Evolutionary conservation across 2,797 vertebrate genomes (phyloP).

Genomic region (Enteromius unitaeniatus): DNA sequence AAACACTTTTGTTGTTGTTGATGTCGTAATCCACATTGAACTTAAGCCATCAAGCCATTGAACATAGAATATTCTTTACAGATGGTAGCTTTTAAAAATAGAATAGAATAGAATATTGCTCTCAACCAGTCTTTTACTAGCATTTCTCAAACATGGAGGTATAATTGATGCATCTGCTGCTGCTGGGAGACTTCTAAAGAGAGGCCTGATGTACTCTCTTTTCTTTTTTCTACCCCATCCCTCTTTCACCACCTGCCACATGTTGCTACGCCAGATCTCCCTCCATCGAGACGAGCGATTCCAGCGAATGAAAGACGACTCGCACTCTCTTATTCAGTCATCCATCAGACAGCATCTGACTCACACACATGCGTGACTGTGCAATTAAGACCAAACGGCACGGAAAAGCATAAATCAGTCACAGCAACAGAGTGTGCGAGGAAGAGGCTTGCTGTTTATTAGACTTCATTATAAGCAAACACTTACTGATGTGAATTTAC

Average conservation of each 20-base stretch:
- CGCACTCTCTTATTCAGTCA: constrained; percentile 65
- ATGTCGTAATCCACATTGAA: too few species aligned
- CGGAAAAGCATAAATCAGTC: constrained; percentile 69
- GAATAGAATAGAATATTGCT: constrained; percentile 58
- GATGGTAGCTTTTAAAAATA: not conserved
- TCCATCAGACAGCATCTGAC: constrained; percentile 67
- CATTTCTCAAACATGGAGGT: constrained; percentile 71
- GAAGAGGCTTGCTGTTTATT: constrained; percentile 53
- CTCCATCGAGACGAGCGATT: constrained; percentile 59
- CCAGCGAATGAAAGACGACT: constrained; percentile 55
- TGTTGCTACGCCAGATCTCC: constrained; percentile 72
- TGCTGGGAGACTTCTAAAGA: constrained; percentile 66
- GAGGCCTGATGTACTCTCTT: constrained; percentile 51
- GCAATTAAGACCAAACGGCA: constrained; percentile 68
- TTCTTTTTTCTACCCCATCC: constrained; percentile 54
- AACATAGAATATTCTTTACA: not conserved
- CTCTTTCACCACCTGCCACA: constrained; percentile 73
- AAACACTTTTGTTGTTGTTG: too few species aligned
- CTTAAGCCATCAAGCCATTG: too few species aligned
- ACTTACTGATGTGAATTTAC: constrained; percentile 70
- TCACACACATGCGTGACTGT: constrained; percentile 67
- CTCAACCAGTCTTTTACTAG: constrained; percentile 70
- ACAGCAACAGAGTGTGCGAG: constrained; percentile 53
- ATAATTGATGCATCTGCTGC: constrained; percentile 70
- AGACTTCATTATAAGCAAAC: constrained; percentile 68